Percentiles rank a stretch among this genome's conserved stretches.
phyloP scores from a whole-genome alignment of 1,140 invertebrate genomes.

The Cydia splendana region DNA sequence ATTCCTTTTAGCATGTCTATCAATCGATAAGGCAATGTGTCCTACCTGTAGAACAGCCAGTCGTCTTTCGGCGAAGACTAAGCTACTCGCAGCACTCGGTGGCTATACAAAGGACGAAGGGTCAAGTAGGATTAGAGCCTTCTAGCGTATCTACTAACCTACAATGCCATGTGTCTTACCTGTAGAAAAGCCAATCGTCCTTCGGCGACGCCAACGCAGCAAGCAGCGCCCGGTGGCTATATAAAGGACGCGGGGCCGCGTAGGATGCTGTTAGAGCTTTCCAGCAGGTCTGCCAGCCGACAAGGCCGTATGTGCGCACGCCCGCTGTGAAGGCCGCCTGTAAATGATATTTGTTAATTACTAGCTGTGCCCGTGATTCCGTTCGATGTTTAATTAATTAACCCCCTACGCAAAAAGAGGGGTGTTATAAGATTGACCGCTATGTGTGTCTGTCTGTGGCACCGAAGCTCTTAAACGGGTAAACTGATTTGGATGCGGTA shows the following conservation, averaged over 20 bases:
- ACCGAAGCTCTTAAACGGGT: too few species aligned
- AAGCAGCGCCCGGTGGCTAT: conserved; percentile 52
- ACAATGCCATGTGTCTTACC: conserved; percentile 36
- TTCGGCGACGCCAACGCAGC: conserved; percentile 51
- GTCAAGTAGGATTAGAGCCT: conserved; percentile 39
- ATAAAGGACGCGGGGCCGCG: conserved; percentile 51
- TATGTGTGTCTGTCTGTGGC: too few species aligned
- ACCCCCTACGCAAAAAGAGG: too few species aligned
- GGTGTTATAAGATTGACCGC: too few species aligned
- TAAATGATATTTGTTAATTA: neutral
- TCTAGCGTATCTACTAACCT: conserved; percentile 33
- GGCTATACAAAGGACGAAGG: conserved; percentile 50
- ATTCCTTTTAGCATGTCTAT: too few species aligned
- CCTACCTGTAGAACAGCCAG: too few species aligned
- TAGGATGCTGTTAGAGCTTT: conserved; percentile 48
- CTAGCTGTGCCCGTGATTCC: too few species aligned
- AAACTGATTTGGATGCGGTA: too few species aligned
- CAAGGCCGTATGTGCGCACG: conserved; percentile 46
- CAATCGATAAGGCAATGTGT: too few species aligned
- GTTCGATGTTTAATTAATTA: too few species aligned
- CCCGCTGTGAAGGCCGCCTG: conserved; percentile 67
- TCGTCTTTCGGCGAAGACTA: conserved; percentile 45
- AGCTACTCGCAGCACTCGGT: conserved; percentile 54
- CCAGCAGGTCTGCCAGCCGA: conserved; percentile 54
- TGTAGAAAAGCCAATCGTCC: conserved; percentile 62